A percentile compares a stretch with the other conserved stretches of the same genome.
These are phyloP conservation scores for Euleptes europaea DNA, from an alignment of 2,113 vertebrate species.

Conservation along the genomic window DNA sequence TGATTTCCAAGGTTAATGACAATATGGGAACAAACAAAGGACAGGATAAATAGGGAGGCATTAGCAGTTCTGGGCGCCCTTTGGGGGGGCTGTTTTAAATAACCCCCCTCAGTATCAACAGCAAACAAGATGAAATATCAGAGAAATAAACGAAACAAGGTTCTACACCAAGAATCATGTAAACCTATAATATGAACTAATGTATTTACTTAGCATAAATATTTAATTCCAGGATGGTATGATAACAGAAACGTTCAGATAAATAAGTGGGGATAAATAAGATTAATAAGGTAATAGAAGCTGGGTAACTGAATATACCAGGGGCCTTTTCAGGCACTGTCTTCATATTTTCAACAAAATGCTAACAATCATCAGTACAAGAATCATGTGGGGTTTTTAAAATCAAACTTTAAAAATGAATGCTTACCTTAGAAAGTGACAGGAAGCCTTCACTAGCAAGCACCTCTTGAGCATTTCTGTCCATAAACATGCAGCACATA, in stretches of 20 bases:
- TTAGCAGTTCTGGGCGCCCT: background rate
- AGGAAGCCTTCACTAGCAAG: constrained; percentile 92
- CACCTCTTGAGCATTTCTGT: constrained; percentile 92
- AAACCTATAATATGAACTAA: background rate
- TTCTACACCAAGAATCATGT: background rate
- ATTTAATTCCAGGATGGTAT: background rate
- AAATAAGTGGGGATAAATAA: background rate
- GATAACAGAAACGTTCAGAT: background rate
- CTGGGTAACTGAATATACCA: background rate
- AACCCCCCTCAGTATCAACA: background rate
- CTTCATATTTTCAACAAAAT: background rate
- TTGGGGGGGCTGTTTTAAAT: background rate
- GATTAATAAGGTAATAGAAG: background rate
- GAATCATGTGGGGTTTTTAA: background rate
- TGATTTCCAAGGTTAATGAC: background rate
- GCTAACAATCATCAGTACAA: background rate
- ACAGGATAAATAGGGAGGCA: background rate
- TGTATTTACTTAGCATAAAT: background rate
- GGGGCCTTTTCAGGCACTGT: background rate
- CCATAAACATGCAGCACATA: constrained; percentile 96
- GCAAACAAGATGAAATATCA: background rate
- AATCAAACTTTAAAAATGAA: background rate
- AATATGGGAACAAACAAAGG: background rate
- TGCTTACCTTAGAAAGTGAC: constrained; percentile 88
- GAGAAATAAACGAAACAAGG: background rate